Conservation (phyloP, 2,888 invertebrate species). For the Hydropsyche betteni region DNA sequence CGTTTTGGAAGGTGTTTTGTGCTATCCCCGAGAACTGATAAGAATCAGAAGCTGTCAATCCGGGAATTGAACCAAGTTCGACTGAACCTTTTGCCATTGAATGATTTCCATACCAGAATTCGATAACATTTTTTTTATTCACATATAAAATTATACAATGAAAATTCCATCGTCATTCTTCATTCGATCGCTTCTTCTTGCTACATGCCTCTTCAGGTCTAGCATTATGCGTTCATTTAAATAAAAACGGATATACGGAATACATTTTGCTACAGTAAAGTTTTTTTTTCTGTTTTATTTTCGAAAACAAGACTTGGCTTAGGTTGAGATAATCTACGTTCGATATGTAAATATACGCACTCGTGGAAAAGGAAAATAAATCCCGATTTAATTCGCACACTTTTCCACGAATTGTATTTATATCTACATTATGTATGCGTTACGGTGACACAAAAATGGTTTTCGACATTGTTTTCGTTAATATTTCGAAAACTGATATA, state of each 20-base stretch:
- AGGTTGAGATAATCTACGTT: constrained; percentile 8
- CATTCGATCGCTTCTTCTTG: constrained; percentile 2
- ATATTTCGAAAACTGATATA: too few species aligned
- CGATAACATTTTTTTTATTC: constrained; percentile 2
- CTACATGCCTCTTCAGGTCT: too few species aligned
- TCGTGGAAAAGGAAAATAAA: constrained; percentile 1
- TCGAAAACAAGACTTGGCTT: not conserved
- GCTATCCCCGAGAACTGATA: not conserved
- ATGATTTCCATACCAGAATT: constrained; percentile 18
- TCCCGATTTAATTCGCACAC: not conserved
- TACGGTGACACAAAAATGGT: too few species aligned
- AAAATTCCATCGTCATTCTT: not conserved
- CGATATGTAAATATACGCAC: constrained; percentile 26
- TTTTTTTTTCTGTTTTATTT: not conserved
- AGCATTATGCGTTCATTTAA: constrained; percentile 6
- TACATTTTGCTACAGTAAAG: constrained; percentile 17
- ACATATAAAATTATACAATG: constrained; percentile 23
- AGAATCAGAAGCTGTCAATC: constrained; percentile 22
- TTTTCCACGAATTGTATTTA: too few species aligned
- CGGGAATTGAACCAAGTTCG: constrained; percentile 16
- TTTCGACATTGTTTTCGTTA: too few species aligned
- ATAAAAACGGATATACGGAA: constrained; percentile 32
- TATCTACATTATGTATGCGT: too few species aligned
- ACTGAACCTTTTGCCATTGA: not conserved
- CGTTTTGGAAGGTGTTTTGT: constrained; percentile 2